These are phyloP conservation scores for Rhabdomys dilectus DNA, from an alignment of 2,113 vertebrate genomes.

Conservation along the genomic window DNA sequence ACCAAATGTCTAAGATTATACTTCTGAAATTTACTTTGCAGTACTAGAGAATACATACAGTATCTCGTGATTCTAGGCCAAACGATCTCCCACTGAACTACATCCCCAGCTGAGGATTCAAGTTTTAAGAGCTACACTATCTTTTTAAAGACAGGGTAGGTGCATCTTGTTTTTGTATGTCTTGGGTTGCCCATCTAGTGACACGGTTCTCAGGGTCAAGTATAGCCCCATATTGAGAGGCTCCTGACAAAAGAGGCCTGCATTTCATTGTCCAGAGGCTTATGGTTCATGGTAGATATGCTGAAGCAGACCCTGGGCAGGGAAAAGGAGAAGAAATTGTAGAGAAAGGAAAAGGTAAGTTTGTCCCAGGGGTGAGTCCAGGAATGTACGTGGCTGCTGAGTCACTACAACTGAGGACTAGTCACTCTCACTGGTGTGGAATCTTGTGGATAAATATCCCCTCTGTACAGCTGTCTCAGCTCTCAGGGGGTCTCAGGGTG, in stretches of 20 bases:
- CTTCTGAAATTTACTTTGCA: not conserved
- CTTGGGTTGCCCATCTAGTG: slow-evolving; percentile 1
- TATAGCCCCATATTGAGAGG: not conserved
- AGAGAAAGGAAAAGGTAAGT: not conserved
- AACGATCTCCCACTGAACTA: not conserved
- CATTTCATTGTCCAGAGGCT: not conserved
- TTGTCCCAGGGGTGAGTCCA: not conserved
- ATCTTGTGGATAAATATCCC: not conserved
- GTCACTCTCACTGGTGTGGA: not conserved
- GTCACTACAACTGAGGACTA: not conserved
- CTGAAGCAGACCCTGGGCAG: not conserved
- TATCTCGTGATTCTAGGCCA: not conserved
- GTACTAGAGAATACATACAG: not conserved
- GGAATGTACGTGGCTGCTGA: not conserved
- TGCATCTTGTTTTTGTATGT: slow-evolving; percentile 44
- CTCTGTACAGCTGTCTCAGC: not conserved
- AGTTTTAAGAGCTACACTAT: slow-evolving; percentile 19
- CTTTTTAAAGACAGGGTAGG: slow-evolving; percentile 29
- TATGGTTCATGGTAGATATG: not conserved
- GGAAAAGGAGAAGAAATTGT: slow-evolving; percentile 49
- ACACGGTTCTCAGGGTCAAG: not conserved
- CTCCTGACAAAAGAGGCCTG: slow-evolving; percentile 12
- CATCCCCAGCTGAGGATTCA: not conserved
- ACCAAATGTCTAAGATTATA: not conserved
- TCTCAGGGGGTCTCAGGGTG: not conserved